Evolutionary conservation across 2,888 invertebrate genomes (phyloP), one percentile per base, ranked within the genome.

Genomic region (Dromius quadrimaculatus): DNA sequence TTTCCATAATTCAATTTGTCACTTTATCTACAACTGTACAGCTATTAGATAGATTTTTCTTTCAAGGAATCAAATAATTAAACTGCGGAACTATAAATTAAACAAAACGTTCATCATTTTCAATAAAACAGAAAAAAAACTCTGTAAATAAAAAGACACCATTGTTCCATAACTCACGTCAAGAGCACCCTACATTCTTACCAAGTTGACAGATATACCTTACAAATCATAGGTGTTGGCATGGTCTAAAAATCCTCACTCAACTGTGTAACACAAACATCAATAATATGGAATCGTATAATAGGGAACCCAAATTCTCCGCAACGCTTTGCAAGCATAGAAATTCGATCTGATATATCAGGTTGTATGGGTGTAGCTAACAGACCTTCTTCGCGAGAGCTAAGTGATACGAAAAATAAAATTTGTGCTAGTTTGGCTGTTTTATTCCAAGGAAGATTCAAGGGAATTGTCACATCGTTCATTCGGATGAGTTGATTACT

Each of bases 81-180:
- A n/a, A n/a, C n/a, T n/a, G n/a, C n/a, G n/a, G n/a, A n/a, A n/a
- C n/a, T n/a, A n/a, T n/a, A n/a, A n/a, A n/a, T n/a, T n/a, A n/a
- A n/a, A n/a, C n/a, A n/a, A n/a, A n/a, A n/a, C n/a, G n/a, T n/a
- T n/a, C n/a, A n/a, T n/a, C n/a, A n/a, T n/a, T n/a, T n/a, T n/a
- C n/a, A n/a, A n/a, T 34, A 11, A 6, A 5, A 34, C 34, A n/a
- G 11, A 34, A 34, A 34, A 38, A 38, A 11, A 47, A 6, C 5
- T 5, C 11, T 4, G 45, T 45, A 47, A 20, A 36, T 47, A 23
- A 36, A n/a, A 36, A 36, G 36, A 36, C 36, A 36, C 36, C 11
- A n/a, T 36, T n/a, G n/a, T 11, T 45, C 47, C 47, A 47, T 47
- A 47, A n/a, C 20, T 47, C 47, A 47, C 47, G 20, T 47, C 45